Percentiles rank a stretch among this genome's conserved stretches.
Evolutionary conservation across 2,113 vertebrate species (phyloP).

Genomic region (Prionailurus viverrinus): DNA sequence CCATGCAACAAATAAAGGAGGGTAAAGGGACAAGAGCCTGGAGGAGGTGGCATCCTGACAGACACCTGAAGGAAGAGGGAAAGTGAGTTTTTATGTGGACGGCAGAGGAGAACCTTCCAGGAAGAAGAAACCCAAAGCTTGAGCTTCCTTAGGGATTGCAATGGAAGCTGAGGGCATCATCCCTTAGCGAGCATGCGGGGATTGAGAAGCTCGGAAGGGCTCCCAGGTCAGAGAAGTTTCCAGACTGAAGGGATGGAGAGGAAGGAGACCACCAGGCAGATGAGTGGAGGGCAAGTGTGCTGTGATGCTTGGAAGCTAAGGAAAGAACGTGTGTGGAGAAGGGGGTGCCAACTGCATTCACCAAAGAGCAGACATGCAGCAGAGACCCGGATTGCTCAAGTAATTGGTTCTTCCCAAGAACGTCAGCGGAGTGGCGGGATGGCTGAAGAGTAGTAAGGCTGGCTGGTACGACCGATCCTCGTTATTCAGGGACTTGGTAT

Average conservation of each 20-base stretch:
- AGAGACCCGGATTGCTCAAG: not conserved
- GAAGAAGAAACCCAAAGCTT: not conserved
- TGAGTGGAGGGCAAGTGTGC: no score
- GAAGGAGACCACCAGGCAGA: no score
- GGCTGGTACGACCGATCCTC: fast-evolving
- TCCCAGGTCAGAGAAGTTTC: not conserved
- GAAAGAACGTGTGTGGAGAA: not conserved
- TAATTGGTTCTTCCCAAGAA: not conserved
- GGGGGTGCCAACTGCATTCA: fast-evolving
- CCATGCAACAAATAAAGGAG: no score
- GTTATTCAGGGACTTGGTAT: fast-evolving
- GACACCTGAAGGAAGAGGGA: fast-evolving
- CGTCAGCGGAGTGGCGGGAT: fast-evolving
- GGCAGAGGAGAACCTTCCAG: not conserved
- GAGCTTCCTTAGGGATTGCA: no score
- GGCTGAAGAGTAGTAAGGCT: fast-evolving
- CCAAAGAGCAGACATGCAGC: not conserved
- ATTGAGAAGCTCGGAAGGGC: not conserved
- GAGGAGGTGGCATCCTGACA: not conserved
- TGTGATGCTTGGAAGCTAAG: not conserved
- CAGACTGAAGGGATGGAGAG: not conserved
- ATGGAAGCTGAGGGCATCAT: no score
- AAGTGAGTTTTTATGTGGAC: not conserved
- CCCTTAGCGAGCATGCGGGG: fast-evolving
- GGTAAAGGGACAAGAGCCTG: fast-evolving